Evolutionary conservation across 2,113 vertebrate genomes (phyloP).

Genomic region (Calyptomena viridis): DNA sequence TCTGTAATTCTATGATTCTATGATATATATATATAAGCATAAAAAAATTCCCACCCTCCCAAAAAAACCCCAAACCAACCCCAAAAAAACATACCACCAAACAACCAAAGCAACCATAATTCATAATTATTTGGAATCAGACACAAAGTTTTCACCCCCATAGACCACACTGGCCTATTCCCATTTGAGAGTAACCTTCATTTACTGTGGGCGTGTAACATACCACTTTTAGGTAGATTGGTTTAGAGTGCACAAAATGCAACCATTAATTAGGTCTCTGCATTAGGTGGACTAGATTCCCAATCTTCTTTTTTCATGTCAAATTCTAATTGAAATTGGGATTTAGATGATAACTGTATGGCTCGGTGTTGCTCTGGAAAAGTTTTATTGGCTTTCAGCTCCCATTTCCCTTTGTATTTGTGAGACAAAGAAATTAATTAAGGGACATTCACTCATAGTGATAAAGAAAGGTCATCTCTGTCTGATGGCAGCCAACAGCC

Average conservation of each 20-base stretch:
- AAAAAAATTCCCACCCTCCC: background rate
- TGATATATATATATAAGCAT: background rate
- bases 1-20: background rate
- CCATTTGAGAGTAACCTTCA: background rate
- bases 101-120: background rate
- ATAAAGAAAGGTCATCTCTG: background rate
- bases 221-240: rapidly evolving
- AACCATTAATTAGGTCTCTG: background rate
- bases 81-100: too few relatives aligned
- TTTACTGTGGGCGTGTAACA: background rate
- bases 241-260: background rate
- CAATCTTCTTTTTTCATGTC: background rate
- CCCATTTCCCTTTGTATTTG: background rate
- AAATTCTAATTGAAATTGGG: background rate
- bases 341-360: background rate
- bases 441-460: background rate
- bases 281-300: background rate
- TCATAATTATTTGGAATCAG: background rate
- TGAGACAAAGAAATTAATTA: background rate
- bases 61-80: too few relatives aligned
- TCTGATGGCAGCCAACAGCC: background rate
- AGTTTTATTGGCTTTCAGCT: background rate
- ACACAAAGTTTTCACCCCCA: background rate
- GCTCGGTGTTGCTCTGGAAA: background rate
- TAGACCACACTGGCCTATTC: background rate